phyloP scores from a whole-genome alignment of 2,888 invertebrate species.

The Penaeus monodon region DNA sequence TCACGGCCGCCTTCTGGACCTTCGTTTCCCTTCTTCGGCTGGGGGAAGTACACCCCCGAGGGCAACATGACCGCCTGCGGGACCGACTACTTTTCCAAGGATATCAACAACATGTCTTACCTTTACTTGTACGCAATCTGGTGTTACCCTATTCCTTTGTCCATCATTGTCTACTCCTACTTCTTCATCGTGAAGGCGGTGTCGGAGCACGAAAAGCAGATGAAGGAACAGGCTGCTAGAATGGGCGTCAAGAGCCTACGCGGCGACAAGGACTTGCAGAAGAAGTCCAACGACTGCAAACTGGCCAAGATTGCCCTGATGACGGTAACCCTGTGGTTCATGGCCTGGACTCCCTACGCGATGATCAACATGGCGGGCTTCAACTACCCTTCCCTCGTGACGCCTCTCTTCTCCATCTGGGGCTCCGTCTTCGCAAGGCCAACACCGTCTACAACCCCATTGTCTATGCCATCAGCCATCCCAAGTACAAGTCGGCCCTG shows the following conservation, averaged over 20 bases:
- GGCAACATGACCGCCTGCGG: slow-evolving; percentile 71
- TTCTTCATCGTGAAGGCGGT: slow-evolving; percentile 81
- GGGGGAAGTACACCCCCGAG: slow-evolving; percentile 59
- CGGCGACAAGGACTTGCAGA: no score
- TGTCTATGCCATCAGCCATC: slow-evolving; percentile 67
- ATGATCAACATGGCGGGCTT: slow-evolving; percentile 9
- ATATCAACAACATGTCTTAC: slow-evolving; percentile 74
- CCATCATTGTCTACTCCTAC: slow-evolving; percentile 76
- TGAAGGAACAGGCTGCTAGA: slow-evolving; percentile 8
- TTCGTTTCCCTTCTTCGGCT: slow-evolving; percentile 43
- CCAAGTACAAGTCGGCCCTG: slow-evolving; percentile 65
- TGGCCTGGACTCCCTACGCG: slow-evolving; percentile 12
- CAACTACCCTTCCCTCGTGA: slow-evolving; percentile 34
- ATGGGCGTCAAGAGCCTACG: not conserved
- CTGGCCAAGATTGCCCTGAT: no score
- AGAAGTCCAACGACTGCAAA: no score
- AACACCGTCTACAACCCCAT: slow-evolving; percentile 69
- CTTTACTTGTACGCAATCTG: slow-evolving; percentile 68
- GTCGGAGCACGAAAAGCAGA: slow-evolving; percentile 81
- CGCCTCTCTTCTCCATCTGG: slow-evolving; percentile 65
- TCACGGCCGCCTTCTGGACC: slow-evolving; percentile 59
- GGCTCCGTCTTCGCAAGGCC: slow-evolving; percentile 71
- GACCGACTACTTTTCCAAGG: slow-evolving; percentile 73
- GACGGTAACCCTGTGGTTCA: not conserved
- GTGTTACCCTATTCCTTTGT: slow-evolving; percentile 70